Percentiles rank a stretch among this genome's conserved stretches.
These are phyloP conservation scores for Thunnus albacares DNA, from an alignment of 2,797 vertebrate genomes.

Conservation along the genomic window DNA sequence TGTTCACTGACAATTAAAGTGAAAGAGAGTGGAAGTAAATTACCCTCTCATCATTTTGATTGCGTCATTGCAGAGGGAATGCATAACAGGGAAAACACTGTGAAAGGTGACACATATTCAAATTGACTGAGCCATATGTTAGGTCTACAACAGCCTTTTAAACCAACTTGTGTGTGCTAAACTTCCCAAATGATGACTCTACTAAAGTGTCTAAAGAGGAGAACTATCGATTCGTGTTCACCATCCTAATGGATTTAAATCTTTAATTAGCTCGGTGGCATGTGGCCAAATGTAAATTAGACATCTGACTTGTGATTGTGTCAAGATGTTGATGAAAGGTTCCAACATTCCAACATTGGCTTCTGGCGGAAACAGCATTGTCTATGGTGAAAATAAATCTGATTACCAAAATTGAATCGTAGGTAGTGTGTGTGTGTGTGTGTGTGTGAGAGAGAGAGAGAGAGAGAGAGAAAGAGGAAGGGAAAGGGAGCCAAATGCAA, in stretches of 20 bases:
- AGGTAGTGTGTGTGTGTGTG: conserved; percentile 25
- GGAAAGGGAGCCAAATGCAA: conserved; percentile 53
- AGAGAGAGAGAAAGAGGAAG: not conserved
- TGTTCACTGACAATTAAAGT: conserved; percentile 62
- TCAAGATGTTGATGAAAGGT: conserved; percentile 76
- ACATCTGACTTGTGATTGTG: conserved; percentile 73
- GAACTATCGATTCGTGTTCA: conserved; percentile 75
- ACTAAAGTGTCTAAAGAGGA: conserved; percentile 68
- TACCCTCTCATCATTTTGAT: conserved; percentile 45
- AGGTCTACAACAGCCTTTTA: conserved; percentile 18
- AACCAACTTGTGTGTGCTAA: conserved; percentile 46
- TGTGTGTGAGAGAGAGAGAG: not conserved
- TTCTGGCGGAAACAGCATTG: conserved; percentile 63
- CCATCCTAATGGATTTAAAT: conserved; percentile 76
- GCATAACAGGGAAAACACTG: conserved; percentile 47
- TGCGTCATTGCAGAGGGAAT: conserved; percentile 48
- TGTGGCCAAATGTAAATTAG: conserved; percentile 77
- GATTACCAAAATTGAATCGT: conserved; percentile 74
- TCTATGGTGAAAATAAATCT: conserved; percentile 70
- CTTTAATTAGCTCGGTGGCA: conserved; percentile 80
- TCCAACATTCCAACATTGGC: conserved; percentile 51
- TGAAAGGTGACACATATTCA: conserved; percentile 48
- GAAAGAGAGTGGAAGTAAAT: conserved; percentile 69
- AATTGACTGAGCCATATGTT: conserved; percentile 33
- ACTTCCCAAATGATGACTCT: conserved; percentile 76